phyloP scores from a whole-genome alignment of 2,888 invertebrate species.

The Heterodera filipjevi region DNA sequence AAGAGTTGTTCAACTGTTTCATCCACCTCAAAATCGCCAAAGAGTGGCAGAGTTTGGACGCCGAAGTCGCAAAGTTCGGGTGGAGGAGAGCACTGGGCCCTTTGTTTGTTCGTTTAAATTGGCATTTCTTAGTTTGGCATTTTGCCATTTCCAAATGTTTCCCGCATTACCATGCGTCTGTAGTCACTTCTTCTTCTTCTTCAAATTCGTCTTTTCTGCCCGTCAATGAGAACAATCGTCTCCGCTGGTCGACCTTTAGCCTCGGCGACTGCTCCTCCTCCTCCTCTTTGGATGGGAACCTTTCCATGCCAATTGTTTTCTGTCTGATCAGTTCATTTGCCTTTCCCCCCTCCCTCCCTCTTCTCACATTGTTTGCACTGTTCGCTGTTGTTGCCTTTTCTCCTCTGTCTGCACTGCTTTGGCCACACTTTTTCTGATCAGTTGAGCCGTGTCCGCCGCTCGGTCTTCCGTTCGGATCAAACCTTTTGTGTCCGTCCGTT shows the following conservation, averaged over 20 bases:
- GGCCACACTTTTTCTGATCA: not conserved
- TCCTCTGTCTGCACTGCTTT: constrained; percentile 10
- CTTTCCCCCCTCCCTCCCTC: not conserved
- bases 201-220: constrained; percentile 3
- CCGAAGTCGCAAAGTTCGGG: constrained; percentile 39
- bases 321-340: not conserved
- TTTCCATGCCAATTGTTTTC: not conserved
- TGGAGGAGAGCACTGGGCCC: constrained; percentile 39
- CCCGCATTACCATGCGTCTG: not conserved
- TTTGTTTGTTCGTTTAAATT: not conserved
- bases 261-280: not conserved
- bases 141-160: not conserved
- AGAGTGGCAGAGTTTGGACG: constrained; percentile 30
- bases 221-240: not conserved
- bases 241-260: not conserved
- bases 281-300: not conserved
- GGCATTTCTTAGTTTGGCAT: not conserved
- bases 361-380: constrained; percentile 39
- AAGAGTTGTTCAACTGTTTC: not conserved
- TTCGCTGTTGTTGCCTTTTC: constrained; percentile 27
- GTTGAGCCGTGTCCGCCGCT: not conserved
- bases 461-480: constrained; percentile 15
- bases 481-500: constrained; percentile 18
- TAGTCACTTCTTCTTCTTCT: not conserved
- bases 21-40: not conserved